These are phyloP conservation scores for Rhinolophus sinicus DNA, from an alignment of 2,113 vertebrate genomes.

Conservation along the genomic window DNA sequence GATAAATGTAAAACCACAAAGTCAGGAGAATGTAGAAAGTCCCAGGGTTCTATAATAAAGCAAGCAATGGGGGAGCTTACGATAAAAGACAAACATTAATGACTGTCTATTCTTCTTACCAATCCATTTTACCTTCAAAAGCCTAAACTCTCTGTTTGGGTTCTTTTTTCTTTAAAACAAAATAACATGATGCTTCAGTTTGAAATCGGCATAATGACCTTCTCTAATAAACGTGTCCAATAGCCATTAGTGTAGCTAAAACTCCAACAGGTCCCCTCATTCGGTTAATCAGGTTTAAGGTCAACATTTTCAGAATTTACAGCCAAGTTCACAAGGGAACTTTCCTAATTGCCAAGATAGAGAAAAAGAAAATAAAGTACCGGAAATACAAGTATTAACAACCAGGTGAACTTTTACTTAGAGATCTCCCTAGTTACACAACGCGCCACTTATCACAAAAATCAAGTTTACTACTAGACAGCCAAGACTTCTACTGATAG, in stretches of 20 bases:
- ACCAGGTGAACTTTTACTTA: conserved; percentile 30
- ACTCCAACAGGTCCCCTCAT: not conserved
- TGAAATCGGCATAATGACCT: not conserved
- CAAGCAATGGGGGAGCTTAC: not conserved
- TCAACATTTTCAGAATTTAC: conserved; percentile 24
- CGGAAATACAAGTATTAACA: not conserved
- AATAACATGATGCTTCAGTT: not conserved
- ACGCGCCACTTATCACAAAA: not conserved
- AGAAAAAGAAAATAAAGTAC: conserved; percentile 33
- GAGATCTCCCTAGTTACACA: conserved; percentile 27
- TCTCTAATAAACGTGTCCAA: conserved; percentile 43
- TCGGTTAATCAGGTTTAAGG: conserved; percentile 24
- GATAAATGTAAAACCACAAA: conserved; percentile 58
- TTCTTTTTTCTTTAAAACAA: conserved; percentile 1
- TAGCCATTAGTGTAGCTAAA: conserved; percentile 11
- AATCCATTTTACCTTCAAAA: conserved; percentile 46
- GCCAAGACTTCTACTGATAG: not conserved
- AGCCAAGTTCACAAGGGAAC: conserved; percentile 40
- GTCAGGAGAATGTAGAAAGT: conserved; percentile 44
- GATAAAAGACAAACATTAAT: conserved; percentile 43
- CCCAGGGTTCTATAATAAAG: not conserved
- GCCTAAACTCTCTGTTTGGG: not conserved
- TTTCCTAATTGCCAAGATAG: conserved; percentile 33
- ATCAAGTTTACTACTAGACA: not conserved
- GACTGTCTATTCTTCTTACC: not conserved